These are phyloP conservation scores for Lithobates sylvaticus DNA, from an alignment of 2,797 vertebrate species.

Conservation along the genomic window DNA sequence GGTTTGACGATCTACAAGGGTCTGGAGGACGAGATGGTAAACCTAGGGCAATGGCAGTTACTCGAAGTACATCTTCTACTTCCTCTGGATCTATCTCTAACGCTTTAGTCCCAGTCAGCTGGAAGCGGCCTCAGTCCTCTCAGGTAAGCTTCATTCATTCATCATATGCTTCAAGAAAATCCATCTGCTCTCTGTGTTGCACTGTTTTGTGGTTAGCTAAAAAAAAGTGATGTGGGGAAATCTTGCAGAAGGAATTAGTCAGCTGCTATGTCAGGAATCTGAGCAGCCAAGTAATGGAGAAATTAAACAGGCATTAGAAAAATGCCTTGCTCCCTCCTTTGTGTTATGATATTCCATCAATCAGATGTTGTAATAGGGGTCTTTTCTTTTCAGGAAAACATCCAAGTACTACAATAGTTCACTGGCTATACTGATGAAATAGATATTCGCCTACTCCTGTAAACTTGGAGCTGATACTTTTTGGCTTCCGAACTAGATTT, in stretches of 20 bases:
- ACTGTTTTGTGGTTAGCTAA: slow-evolving; percentile 17
- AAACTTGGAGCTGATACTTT: background rate
- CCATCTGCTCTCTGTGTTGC: background rate
- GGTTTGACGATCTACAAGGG: slow-evolving; percentile 93
- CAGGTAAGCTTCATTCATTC: slow-evolving; percentile 79
- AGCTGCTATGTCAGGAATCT: slow-evolving; percentile 29
- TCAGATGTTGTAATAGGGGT: slow-evolving; percentile 18
- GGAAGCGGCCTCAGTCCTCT: slow-evolving; percentile 95
- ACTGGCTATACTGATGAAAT: background rate
- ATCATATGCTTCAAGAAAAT: background rate
- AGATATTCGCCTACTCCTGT: too few relatives aligned
- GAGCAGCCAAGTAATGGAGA: background rate
- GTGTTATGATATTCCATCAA: background rate
- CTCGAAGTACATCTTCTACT: slow-evolving; percentile 95
- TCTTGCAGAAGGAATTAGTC: background rate
- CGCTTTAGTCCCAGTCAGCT: slow-evolving; percentile 96
- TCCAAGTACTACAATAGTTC: background rate
- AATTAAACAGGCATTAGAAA: slow-evolving; percentile 14
- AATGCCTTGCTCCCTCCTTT: slow-evolving; percentile 14
- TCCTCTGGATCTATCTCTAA: slow-evolving; percentile 97
- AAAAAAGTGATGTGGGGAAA: slow-evolving; percentile 4
- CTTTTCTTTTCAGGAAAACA: background rate
- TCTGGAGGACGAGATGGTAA: slow-evolving; percentile 91
- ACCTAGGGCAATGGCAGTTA: slow-evolving; percentile 89
- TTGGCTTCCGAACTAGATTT: background rate